Base-by-base conservation (phyloP, 2,888 invertebrate genomes). In the Chalcis sispes region DNA sequence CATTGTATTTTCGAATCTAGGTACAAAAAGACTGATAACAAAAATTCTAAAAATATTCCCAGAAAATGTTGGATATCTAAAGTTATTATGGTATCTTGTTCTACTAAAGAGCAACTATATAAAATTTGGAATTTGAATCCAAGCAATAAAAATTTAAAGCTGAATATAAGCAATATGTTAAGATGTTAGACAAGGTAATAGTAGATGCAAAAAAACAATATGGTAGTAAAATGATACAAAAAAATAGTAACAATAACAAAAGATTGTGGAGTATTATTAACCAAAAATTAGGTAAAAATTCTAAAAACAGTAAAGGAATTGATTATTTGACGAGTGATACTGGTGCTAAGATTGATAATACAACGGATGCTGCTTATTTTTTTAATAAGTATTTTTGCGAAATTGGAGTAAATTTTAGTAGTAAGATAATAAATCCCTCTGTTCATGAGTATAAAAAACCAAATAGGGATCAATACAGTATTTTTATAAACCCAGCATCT, bases 321-420 rank as follows among this genome's bases (percentile, higher is more conserved):
- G 10, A 36, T 7, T 10, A 36, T 36, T 36, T 36, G 10, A 36
- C 10, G 10, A 4, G 10, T 36, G 36, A 36, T 36, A 36, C n/a
- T n/a, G n/a, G 10, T 36, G 10, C 10, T 10, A 36, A 7, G 10
- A 36, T 36, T 7, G 36, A 36, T 36, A 36, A 36, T 4, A 4
- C 10, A 7, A 10, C 4, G 4, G 10, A 10, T 36, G 10, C 10
- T 36, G 36, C 36, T 36, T 7, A 36, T 36, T 36, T 7, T 36
- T 36, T 46, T 10, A 46, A 46, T 46, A 46, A 46, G 15, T 46
- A 46, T 46, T 46, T 46, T 46, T 46, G 46, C 46, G 15, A 46
- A 46, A 13, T 46, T 13, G 46, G n/a, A 15, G n/a, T 13, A 46
- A 46, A 13, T 13, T 15, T 46, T 13, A 5, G 46, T 15, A 46